These are phyloP conservation scores for Australoheros facetus DNA, from an alignment of 2,797 vertebrate genomes.

Conservation along the genomic window DNA sequence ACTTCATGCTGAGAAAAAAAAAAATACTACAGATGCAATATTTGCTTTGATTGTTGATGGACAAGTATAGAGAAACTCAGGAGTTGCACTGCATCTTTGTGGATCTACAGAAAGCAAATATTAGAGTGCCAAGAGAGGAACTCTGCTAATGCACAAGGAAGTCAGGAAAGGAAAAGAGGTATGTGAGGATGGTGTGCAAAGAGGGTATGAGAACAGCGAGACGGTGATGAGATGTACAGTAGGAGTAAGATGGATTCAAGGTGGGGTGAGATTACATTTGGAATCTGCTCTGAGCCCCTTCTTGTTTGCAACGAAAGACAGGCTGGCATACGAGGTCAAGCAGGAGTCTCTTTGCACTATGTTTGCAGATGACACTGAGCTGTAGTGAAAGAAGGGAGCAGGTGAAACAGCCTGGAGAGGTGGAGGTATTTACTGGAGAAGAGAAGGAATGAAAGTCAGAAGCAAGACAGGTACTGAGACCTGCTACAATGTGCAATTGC, in stretches of 20 bases:
- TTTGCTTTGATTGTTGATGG: neutral
- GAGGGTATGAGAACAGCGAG: neutral
- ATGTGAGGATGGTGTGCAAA: neutral
- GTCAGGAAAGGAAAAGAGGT: neutral
- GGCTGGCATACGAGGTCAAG: neutral
- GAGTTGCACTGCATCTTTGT: neutral
- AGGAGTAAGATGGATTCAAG: neutral
- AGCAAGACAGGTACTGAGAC: neutral
- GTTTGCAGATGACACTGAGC: too few species aligned
- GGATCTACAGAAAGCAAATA: neutral
- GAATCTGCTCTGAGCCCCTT: neutral
- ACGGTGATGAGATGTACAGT: neutral
- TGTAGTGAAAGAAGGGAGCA: too few species aligned
- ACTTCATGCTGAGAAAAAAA: neutral
- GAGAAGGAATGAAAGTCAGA: too few species aligned
- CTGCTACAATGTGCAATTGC: neutral
- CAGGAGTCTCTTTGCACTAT: too few species aligned
- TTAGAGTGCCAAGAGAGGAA: neutral
- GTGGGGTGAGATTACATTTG: neutral
- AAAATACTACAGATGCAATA: neutral
- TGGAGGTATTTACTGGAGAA: too few species aligned
- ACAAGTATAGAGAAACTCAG: neutral
- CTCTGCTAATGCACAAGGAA: neutral
- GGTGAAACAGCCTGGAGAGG: too few species aligned
- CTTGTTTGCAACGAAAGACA: neutral